Conservation (phyloP, 2,797 vertebrate genomes). For the Sebastes cheni region DNA sequence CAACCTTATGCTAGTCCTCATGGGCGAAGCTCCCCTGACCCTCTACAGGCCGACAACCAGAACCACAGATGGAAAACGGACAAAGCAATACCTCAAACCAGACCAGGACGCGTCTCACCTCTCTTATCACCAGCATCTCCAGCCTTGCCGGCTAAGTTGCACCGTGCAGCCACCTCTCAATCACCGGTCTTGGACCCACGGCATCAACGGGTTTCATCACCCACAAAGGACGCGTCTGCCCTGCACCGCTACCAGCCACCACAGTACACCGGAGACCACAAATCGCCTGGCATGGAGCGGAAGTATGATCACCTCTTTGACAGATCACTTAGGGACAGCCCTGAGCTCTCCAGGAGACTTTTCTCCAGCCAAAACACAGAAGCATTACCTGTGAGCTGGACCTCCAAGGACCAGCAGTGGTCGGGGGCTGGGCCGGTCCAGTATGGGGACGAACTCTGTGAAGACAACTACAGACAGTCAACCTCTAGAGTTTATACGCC, state of each 20-base stretch:
- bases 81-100: slow-evolving; percentile 16
- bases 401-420: slow-evolving; percentile 47
- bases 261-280: slow-evolving; percentile 58
- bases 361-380: slow-evolving; percentile 38
- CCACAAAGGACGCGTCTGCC: slow-evolving; percentile 25
- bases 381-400: slow-evolving; percentile 43
- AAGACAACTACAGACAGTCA: neutral
- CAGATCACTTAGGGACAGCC: slow-evolving; percentile 18
- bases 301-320: slow-evolving; percentile 35
- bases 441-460: neutral
- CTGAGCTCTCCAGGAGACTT: slow-evolving; percentile 40
- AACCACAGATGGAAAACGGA: slow-evolving; percentile 36
- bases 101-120: slow-evolving; percentile 43
- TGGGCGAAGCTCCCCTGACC: slow-evolving; percentile 20
- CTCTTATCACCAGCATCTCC: slow-evolving; percentile 42
- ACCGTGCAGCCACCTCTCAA: slow-evolving; percentile 30
- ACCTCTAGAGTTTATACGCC: neutral
- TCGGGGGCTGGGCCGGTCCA: slow-evolving; percentile 6
- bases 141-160: slow-evolving; percentile 39
- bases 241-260: slow-evolving; percentile 63
- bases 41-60: slow-evolving; percentile 25
- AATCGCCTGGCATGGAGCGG: slow-evolving; percentile 17
- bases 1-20: slow-evolving; percentile 38
- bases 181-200: slow-evolving; percentile 57
- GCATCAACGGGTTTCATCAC: slow-evolving; percentile 20